These are phyloP conservation scores for Guaruba guarouba DNA, from an alignment of 2,113 vertebrate genomes.

Conservation along the genomic window DNA sequence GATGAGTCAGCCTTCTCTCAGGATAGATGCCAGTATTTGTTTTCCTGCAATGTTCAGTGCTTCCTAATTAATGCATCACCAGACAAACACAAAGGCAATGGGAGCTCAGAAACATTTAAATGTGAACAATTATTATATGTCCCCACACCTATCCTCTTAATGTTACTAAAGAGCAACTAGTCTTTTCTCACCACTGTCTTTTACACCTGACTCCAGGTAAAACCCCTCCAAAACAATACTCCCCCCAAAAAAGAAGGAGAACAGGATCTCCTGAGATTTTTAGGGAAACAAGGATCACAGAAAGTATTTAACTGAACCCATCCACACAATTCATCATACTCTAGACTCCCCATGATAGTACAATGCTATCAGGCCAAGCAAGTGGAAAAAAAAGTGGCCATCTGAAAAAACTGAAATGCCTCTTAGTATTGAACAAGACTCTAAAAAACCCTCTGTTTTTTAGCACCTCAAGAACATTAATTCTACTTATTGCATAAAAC, in stretches of 20 bases:
- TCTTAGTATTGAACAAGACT: background rate
- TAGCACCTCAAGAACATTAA: background rate
- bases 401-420: background rate
- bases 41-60: background rate
- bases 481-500: background rate
- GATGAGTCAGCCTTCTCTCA: constrained; percentile 21
- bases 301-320: background rate
- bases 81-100: constrained; percentile 5
- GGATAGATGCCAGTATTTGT: constrained; percentile 49
- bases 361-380: background rate
- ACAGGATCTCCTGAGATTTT: background rate
- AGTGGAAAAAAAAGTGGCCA: background rate
- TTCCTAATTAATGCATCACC: constrained; percentile 17
- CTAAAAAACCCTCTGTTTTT: background rate
- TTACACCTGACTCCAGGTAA: background rate
- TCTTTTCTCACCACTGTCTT: background rate
- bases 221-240: background rate
- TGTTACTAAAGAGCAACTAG: background rate
- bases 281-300: background rate
- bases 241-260: background rate
- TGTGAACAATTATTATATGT: background rate
- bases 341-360: background rate
- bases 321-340: background rate
- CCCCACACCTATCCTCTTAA: background rate
- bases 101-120: constrained; percentile 29